phyloP scores from a whole-genome alignment of 2,113 vertebrate species.

The Myocastor coypus region DNA sequence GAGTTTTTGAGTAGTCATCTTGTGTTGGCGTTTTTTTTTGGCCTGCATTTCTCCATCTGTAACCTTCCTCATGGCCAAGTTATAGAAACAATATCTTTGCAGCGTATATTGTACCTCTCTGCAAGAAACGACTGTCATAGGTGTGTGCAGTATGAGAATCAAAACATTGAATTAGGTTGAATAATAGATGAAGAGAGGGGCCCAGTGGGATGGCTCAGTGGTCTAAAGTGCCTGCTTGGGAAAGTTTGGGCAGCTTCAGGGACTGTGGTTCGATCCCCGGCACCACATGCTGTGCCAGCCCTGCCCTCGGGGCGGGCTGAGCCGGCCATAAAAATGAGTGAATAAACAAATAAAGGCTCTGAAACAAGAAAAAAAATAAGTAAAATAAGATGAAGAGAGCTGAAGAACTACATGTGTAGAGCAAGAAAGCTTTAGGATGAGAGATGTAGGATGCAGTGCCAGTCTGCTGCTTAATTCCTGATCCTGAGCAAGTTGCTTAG shows the following conservation, averaged over 20 bases:
- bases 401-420: neutral
- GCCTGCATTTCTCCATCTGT: conserved; percentile 21
- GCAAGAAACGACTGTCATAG: neutral
- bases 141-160: neutral
- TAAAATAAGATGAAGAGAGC: neutral
- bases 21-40: conserved; percentile 37
- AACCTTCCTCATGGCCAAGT: neutral
- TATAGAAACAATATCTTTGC: neutral
- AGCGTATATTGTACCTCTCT: neutral
- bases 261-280: too few relatives aligned
- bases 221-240: too few relatives aligned
- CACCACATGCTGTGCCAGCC: too few relatives aligned
- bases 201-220: too few relatives aligned
- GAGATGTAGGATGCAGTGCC: conserved; percentile 5
- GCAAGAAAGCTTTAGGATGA: conserved; percentile 29
- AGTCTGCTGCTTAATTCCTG: conserved; percentile 34
- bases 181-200: too few relatives aligned
- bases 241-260: too few relatives aligned
- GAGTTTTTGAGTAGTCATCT: neutral
- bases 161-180: conserved; percentile 23
- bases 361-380: too few relatives aligned
- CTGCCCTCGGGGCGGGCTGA: too few relatives aligned
- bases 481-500: conserved; percentile 23
- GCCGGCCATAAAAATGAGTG: too few relatives aligned
- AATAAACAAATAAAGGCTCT: too few relatives aligned